Base-by-base conservation (phyloP, 2,888 invertebrate genomes). In the Scaptomyza tumidula region DNA sequence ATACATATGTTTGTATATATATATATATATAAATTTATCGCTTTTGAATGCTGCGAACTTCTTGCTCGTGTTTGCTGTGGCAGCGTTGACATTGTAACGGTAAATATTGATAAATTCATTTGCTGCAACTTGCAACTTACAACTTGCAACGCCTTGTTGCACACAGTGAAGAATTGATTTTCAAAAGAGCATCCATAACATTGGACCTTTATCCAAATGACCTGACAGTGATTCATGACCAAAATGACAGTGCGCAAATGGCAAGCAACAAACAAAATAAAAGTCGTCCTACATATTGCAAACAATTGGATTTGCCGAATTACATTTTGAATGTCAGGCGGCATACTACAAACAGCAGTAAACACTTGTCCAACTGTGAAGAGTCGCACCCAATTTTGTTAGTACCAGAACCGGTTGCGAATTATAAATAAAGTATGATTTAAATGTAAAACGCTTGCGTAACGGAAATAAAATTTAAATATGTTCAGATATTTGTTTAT, bases 31-130 rank as follows among this genome's bases (percentile, higher is more conserved):
- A 45, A 81, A 86, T 83, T 84, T 83, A 83, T 86, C 62, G 87
- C 59, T 82, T 81, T 79, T 83, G 78, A 87, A 78, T 81, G 74
- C 66, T 52, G 74, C 69, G 37, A 67, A 61, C 64, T 69, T 61
- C 56, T 61, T 60, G 45, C 35, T 55, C 58, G 62, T 71, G 56
- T 70, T 59, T 29, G 45, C 41, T 50, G 60, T 74, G 58, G 74
- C 76, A 61, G 72, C 67, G 86, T 77, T 85, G 87, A 85, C 83
- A 83, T 66, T 77, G 70, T 78, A 85, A 69, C 83, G 83, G 87
- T 85, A 82, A 67, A 83, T 70, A 66, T 79, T 83, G 83, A 83
- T 87, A 87, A 79, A 87, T 87, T 87, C 85, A 87, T 83, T 84
- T 74, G 50, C 50, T 57, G 62, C 75, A 70, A 62, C 41, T 66